phyloP scores from a whole-genome alignment of 2,113 vertebrate species.

The Sarotherodon lohbergeri region DNA sequence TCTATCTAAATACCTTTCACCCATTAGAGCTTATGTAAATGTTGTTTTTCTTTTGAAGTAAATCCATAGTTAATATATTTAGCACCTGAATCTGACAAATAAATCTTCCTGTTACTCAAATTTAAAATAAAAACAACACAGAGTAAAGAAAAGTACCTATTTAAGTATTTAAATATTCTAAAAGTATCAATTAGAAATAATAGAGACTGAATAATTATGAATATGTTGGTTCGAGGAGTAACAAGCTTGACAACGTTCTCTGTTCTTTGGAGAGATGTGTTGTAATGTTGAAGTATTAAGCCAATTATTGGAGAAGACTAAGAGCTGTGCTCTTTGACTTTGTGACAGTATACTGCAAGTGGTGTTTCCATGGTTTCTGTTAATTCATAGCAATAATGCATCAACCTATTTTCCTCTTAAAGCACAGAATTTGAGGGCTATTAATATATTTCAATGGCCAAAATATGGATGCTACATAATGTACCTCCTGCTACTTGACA shows the following conservation, averaged over 20 bases:
- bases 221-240: background rate
- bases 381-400: constrained; percentile 30
- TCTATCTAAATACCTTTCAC: background rate
- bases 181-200: background rate
- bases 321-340: constrained; percentile 33
- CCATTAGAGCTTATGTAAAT: background rate
- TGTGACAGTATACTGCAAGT: constrained; percentile 3
- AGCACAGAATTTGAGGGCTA: constrained; percentile 15
- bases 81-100: constrained; percentile 26
- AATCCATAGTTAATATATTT: constrained; percentile 18
- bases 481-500: background rate
- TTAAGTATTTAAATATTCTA: background rate
- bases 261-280: background rate
- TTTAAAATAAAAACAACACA: background rate
- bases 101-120: background rate
- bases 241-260: background rate
- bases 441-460: constrained; percentile 24
- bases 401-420: constrained; percentile 20
- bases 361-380: constrained; percentile 57
- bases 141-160: background rate
- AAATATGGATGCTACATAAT: background rate
- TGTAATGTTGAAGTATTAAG: constrained; percentile 4
- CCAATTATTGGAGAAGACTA: constrained; percentile 11
- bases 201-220: background rate
- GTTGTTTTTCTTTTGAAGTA: constrained; percentile 20